Evolutionary conservation across 1,140 invertebrate species (phyloP).

Genomic region (Eciton burchellii): DNA sequence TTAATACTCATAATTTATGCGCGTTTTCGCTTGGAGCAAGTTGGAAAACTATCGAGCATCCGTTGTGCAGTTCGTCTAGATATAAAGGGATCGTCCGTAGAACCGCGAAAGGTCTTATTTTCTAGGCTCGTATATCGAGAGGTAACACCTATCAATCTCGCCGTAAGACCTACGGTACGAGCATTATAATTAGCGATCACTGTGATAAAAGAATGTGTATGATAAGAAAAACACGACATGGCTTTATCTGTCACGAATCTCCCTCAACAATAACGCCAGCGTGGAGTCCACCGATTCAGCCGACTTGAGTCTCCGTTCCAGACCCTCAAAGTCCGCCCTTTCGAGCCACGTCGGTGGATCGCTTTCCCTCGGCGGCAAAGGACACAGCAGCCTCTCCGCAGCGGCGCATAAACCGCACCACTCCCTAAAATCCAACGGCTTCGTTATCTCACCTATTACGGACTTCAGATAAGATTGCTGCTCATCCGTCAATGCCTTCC

Average conservation of each 20-base stretch:
- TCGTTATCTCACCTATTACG: conserved; percentile 85
- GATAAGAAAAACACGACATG: conserved; percentile 35
- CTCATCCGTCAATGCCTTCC: conserved; percentile 85
- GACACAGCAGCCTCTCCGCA: conserved; percentile 87
- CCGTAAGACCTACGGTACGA: conserved; percentile 32
- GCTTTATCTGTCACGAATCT: conserved; percentile 78
- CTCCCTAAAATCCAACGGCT: conserved; percentile 87
- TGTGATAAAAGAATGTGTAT: conserved; percentile 49
- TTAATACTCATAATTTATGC: conserved; percentile 35
- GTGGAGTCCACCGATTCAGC: conserved; percentile 59
- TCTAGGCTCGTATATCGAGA: conserved; percentile 27
- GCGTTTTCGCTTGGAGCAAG: conserved; percentile 22
- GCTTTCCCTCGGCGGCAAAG: conserved; percentile 82
- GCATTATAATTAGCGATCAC: conserved; percentile 53
- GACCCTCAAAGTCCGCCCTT: conserved; percentile 78
- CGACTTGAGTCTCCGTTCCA: conserved; percentile 77
- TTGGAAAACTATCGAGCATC: conserved; percentile 19
- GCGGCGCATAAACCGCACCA: conserved; percentile 90
- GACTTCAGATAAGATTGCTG: conserved; percentile 83
- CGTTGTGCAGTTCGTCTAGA: conserved; percentile 20
- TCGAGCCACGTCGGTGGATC: conserved; percentile 86
- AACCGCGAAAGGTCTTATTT: conserved; percentile 44
- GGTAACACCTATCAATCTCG: conserved; percentile 28
- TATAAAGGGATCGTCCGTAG: conserved; percentile 41
- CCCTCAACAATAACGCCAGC: conserved; percentile 74